These are phyloP conservation scores for Anolis sagrei DNA, from an alignment of 2,113 vertebrate species.

Conservation along the genomic window DNA sequence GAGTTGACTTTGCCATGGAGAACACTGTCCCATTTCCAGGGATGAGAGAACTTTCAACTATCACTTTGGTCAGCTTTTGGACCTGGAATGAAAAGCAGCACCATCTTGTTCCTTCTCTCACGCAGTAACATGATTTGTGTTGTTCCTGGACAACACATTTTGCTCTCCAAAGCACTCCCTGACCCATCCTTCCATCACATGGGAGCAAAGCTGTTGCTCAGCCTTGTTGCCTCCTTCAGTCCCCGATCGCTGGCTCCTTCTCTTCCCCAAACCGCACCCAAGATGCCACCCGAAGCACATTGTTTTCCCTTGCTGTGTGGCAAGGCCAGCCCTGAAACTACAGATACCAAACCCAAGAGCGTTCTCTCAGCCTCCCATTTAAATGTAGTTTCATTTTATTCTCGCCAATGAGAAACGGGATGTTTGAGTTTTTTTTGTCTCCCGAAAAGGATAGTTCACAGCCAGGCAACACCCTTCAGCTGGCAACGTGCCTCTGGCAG, in stretches of 20 bases:
- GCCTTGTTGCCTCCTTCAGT: not conserved
- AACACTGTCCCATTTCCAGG: no score
- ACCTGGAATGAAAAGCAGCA: no score
- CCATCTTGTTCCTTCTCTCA: no score
- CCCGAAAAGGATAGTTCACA: slow-evolving; percentile 52
- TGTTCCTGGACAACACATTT: not conserved
- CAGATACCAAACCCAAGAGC: slow-evolving; percentile 22
- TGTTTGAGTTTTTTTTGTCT: not conserved
- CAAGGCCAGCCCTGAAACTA: slow-evolving; percentile 21
- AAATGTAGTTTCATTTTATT: slow-evolving; percentile 63
- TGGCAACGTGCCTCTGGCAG: slow-evolving; percentile 55
- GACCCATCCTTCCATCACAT: not conserved
- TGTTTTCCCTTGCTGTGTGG: not conserved
- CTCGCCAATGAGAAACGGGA: slow-evolving; percentile 57
- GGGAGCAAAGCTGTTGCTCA: not conserved
- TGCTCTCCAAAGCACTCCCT: not conserved
- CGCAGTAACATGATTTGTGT: no score
- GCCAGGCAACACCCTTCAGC: slow-evolving; percentile 56
- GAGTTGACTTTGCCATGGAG: no score
- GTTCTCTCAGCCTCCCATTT: slow-evolving; percentile 47
- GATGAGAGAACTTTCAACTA: no score
- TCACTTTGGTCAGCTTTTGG: no score
- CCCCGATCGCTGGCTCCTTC: not conserved
- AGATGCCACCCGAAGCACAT: not conserved
- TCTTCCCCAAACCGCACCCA: not conserved